Evolutionary conservation across 1,140 invertebrate genomes (phyloP).

Genomic region (Lanistes nyassanus): DNA sequence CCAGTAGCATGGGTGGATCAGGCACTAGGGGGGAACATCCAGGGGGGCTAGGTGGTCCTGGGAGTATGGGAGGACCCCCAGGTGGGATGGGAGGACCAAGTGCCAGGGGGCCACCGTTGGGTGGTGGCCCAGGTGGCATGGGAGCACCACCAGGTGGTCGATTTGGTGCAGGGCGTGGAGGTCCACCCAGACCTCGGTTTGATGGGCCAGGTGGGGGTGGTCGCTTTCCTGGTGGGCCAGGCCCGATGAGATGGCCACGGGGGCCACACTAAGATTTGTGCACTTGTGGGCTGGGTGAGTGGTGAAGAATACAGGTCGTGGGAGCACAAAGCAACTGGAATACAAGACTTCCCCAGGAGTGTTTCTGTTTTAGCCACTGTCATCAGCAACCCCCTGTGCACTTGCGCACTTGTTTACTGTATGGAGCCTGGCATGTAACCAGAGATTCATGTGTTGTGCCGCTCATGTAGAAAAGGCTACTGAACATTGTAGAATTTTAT

Average conservation of each 20-base stretch:
- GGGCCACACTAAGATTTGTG: conserved; percentile 3
- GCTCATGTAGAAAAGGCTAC: too few species aligned
- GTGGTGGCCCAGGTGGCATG: conserved; percentile 2
- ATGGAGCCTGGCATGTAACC: too few species aligned
- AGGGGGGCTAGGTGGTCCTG: neutral
- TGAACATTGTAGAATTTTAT: too few species aligned
- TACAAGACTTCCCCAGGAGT: too few species aligned
- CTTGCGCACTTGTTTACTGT: too few species aligned
- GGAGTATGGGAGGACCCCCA: conserved; percentile 12
- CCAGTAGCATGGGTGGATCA: neutral
- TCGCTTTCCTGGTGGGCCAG: conserved; percentile 25
- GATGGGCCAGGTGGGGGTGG: conserved; percentile 19
- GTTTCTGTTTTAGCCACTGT: too few species aligned
- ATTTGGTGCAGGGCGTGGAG: conserved; percentile 9
- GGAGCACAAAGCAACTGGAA: too few species aligned
- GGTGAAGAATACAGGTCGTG: too few species aligned
- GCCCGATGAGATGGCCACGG: conserved; percentile 21
- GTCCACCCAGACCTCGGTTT: conserved; percentile 11
- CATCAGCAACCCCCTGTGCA: too few species aligned
- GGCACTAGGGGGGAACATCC: too few species aligned
- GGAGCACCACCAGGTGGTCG: conserved; percentile 8
- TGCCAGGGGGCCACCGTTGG: neutral
- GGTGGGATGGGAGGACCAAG: neutral
- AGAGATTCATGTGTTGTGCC: too few species aligned
- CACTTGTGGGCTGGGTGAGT: too few species aligned